Conservation (phyloP, 2,113 vertebrate species). For the Hylia prasina region DNA sequence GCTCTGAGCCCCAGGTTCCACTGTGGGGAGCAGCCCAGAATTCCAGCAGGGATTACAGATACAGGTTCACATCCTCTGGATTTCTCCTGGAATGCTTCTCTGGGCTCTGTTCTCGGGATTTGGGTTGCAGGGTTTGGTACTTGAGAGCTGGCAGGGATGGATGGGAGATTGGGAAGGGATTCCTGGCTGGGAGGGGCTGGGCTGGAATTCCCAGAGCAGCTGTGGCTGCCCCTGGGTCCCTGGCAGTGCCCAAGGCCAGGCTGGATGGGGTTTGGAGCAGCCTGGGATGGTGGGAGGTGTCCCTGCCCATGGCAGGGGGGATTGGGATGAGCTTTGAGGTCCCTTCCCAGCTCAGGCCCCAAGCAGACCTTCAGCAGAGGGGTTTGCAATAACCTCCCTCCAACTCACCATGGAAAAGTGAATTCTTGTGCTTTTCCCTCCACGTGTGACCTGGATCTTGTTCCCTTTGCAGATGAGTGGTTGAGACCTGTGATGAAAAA, state of each 20-base stretch:
- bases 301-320: not conserved
- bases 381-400: rapidly evolving
- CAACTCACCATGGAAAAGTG: not conserved
- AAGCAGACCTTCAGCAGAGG: not conserved
- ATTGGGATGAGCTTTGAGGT: rapidly evolving
- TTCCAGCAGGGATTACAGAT: not conserved
- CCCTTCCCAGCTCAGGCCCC: too few species aligned
- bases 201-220: not conserved
- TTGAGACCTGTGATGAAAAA: constrained; percentile 93
- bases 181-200: not conserved
- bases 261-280: rapidly evolving
- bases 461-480: constrained; percentile 88
- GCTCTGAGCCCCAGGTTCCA: rapidly evolving
- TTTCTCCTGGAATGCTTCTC: not conserved
- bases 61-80: not conserved
- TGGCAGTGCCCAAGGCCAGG: not conserved
- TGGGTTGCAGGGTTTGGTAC: not conserved
- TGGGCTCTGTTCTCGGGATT: rapidly evolving
- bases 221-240: not conserved
- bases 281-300: not conserved
- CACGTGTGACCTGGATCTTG: not conserved
- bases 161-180: not conserved
- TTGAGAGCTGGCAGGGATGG: not conserved
- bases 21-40: not conserved
- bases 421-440: not conserved